Evolutionary conservation across 2,113 vertebrate genomes (phyloP), one percentile per base, ranked within the genome.

Genomic region (Grammomys dolichurus): DNA sequence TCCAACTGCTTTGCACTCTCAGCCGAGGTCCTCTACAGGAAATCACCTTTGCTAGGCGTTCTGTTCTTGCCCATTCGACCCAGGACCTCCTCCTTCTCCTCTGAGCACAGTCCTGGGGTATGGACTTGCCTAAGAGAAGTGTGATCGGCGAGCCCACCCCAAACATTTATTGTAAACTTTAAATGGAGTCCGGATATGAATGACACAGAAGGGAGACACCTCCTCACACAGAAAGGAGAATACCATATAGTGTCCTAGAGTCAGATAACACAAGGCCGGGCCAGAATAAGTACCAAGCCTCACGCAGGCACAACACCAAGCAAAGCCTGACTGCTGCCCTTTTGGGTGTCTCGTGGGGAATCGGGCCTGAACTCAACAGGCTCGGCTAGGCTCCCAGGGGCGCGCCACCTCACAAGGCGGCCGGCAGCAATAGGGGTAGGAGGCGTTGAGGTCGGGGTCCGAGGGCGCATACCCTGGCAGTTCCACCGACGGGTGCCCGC

Each of bases 401-500:
- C 99, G 99, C 33, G 99, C 99, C 76, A 98, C 98, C 97, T 99
- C 99, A 94, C 98, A 99, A 87, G 99, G 99, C 60, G 99, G 98
- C 88, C 99, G 99, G 98, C 98, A 99, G 85, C 99, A 99, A 97
- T 99, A 99, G 0, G 99, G 99, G 97, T 99, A 99, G 82, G 99
- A 98, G 88, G 98, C 99, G 82, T 99, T 98, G 93, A 99, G 99
- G 93, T 99, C 99, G 56, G 99, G 99, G 98, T 99, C 99, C 91
- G 98, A 98, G 87, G 99, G 99, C 65, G 99, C 99, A 93, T 99
- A 99, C 40, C 99, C 99, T 3, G 99, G 99, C 96, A 99, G 98
- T 98, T 99, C 99, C 93, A 99, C 98, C 12, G 99, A 99, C 28
- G 99, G 99, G 96, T 99, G 99, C 9, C 99, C 99, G 2, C 99